Percentiles rank a stretch among this genome's conserved stretches.
Conservation (phyloP, 2,797 vertebrate genomes). For the Microchirus variegatus region DNA sequence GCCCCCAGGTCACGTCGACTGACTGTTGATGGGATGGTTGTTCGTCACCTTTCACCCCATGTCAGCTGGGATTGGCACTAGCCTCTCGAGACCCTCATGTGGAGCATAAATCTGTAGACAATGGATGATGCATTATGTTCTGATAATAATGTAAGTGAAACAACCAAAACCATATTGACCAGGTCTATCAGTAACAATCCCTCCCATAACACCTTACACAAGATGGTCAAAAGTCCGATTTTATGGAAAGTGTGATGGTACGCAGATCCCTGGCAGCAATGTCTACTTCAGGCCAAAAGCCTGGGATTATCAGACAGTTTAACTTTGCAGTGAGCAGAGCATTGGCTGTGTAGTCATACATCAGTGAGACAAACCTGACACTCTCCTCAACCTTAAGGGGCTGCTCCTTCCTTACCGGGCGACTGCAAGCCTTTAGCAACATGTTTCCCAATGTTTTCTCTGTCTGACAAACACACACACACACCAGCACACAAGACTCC, state of each 20-base stretch:
- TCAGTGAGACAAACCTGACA: slow-evolving; percentile 38
- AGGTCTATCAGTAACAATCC: background rate
- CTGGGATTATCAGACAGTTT: slow-evolving; percentile 24
- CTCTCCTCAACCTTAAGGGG: slow-evolving; percentile 17
- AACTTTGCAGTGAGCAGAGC: slow-evolving; percentile 18
- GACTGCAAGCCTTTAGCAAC: slow-evolving; percentile 5
- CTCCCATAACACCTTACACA: background rate
- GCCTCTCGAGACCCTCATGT: no score
- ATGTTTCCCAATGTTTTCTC: background rate
- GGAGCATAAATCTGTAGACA: no score
- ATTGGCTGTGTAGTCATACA: slow-evolving; percentile 24
- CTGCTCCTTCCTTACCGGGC: slow-evolving; percentile 3
- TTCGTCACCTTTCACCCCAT: no score
- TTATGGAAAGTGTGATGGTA: background rate
- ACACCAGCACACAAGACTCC: background rate
- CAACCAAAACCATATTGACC: no score
- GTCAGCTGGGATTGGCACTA: no score
- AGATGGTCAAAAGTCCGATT: background rate
- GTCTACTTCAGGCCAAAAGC: slow-evolving; percentile 13
- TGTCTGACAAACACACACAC: background rate
- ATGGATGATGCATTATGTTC: no score
- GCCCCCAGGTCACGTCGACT: no score
- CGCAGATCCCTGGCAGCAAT: slow-evolving; percentile 5
- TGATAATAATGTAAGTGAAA: no score
- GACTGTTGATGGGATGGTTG: no score